These are phyloP conservation scores for Picus viridis DNA, from an alignment of 2,797 vertebrate genomes.

Conservation along the genomic window DNA sequence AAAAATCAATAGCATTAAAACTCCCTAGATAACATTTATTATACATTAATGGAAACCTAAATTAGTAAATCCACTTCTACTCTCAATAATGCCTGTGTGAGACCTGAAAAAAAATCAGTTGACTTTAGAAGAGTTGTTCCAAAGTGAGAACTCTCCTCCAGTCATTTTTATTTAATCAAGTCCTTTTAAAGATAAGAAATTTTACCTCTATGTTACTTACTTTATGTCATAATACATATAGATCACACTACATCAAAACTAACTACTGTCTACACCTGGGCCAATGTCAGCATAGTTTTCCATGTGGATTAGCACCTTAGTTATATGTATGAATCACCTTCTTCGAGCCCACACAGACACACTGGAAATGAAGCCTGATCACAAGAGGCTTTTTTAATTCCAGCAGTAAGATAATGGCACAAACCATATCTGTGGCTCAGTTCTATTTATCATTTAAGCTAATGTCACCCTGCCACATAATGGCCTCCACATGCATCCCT, in stretches of 20 bases:
- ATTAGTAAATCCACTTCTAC: neutral
- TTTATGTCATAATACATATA: neutral
- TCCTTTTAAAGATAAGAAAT: neutral
- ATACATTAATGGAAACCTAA: neutral
- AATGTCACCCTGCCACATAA: constrained; percentile 22
- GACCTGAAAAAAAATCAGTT: neutral
- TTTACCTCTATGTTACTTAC: neutral
- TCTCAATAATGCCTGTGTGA: neutral
- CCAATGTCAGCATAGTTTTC: neutral
- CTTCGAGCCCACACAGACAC: neutral
- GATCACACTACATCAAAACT: neutral
- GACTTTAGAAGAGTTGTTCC: neutral
- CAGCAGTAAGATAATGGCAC: constrained; percentile 2
- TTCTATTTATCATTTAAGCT: constrained; percentile 43
- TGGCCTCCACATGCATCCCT: neutral
- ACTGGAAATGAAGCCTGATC: neutral
- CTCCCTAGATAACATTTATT: neutral
- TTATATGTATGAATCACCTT: neutral
- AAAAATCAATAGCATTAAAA: neutral
- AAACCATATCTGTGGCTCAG: neutral
- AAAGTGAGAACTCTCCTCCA: neutral
- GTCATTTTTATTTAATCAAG: neutral
- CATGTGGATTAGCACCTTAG: neutral
- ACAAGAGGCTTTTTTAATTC: constrained; percentile 6
- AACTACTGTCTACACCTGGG: neutral